Conservation (phyloP, 1,140 invertebrate genomes). For the Reticulitermes speratus region DNA sequence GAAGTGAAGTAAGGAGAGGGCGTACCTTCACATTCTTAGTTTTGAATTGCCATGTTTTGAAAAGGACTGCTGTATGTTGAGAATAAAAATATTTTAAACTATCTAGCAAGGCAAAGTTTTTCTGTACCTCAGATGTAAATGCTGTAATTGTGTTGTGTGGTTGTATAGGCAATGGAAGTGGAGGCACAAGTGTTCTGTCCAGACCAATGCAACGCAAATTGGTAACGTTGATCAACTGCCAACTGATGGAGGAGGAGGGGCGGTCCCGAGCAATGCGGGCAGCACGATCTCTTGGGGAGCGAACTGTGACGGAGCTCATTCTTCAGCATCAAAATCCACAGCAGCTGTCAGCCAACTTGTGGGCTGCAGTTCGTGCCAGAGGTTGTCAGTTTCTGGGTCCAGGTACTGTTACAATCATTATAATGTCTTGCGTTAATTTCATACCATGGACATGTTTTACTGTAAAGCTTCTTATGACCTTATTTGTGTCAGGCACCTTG, state of each 20-base stretch:
- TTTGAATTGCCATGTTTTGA: too few relatives aligned
- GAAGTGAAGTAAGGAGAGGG: too few relatives aligned
- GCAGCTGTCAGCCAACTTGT: slow-evolving; percentile 89
- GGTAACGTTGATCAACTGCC: slow-evolving; percentile 88
- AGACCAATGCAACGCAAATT: slow-evolving; percentile 95
- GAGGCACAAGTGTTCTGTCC: slow-evolving; percentile 61
- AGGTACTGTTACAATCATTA: slow-evolving; percentile 49
- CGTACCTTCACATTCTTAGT: too few relatives aligned
- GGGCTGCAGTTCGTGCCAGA: slow-evolving; percentile 93
- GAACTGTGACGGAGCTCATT: slow-evolving; percentile 93
- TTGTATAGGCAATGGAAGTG: slow-evolving; percentile 42
- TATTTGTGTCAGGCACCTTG: too few relatives aligned
- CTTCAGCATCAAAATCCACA: slow-evolving; percentile 92
- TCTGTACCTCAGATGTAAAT: too few relatives aligned
- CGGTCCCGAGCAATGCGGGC: slow-evolving; percentile 77
- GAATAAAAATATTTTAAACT: too few relatives aligned
- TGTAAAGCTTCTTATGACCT: too few relatives aligned
- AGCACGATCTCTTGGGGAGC: slow-evolving; percentile 87
- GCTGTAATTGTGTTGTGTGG: neutral
- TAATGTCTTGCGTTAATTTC: too few relatives aligned
- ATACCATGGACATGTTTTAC: too few relatives aligned
- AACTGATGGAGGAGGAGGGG: slow-evolving; percentile 86
- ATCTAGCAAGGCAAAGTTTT: too few relatives aligned
- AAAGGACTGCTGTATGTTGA: too few relatives aligned
- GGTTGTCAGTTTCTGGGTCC: slow-evolving; percentile 99